phyloP scores from a whole-genome alignment of 2,888 invertebrate species.

The Volucella zonaria region DNA sequence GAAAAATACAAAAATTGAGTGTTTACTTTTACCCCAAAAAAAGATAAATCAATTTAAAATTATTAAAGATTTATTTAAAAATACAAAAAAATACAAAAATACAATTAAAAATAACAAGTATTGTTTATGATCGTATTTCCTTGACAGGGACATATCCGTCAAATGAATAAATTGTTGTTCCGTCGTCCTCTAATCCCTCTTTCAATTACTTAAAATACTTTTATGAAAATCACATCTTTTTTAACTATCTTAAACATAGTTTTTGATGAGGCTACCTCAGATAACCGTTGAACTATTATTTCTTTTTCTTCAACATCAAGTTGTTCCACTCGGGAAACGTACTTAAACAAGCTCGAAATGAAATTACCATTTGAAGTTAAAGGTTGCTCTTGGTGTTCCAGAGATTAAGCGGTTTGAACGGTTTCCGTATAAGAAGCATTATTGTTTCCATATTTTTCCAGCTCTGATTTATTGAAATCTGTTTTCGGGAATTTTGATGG shows the following conservation, averaged over 20 bases:
- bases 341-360: background rate
- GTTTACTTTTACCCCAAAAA: slow-evolving; percentile 37
- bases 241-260: slow-evolving; percentile 17
- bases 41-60: slow-evolving; percentile 9
- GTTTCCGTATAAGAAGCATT: too few species aligned
- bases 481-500: too few species aligned
- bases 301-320: slow-evolving; percentile 7
- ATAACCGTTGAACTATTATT: slow-evolving; percentile 27
- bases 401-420: too few species aligned
- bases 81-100: too few species aligned
- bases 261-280: too few species aligned
- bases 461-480: too few species aligned
- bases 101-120: too few species aligned
- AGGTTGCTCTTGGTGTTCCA: too few species aligned
- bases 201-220: slow-evolving; percentile 14
- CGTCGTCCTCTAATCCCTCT: slow-evolving; percentile 26
- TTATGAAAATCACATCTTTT: slow-evolving; percentile 16
- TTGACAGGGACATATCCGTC: too few species aligned
- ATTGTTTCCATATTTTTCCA: too few species aligned
- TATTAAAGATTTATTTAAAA: slow-evolving; percentile 19
- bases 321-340: slow-evolving; percentile 23
- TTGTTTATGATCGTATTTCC: too few species aligned
- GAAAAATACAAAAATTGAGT: slow-evolving; percentile 6
- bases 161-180: slow-evolving; percentile 12
- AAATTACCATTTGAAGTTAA: too few species aligned